Evolutionary conservation across 1,140 invertebrate species (phyloP), one percentile per base, ranked within the genome.

Genomic region (Augochlora pura): DNA sequence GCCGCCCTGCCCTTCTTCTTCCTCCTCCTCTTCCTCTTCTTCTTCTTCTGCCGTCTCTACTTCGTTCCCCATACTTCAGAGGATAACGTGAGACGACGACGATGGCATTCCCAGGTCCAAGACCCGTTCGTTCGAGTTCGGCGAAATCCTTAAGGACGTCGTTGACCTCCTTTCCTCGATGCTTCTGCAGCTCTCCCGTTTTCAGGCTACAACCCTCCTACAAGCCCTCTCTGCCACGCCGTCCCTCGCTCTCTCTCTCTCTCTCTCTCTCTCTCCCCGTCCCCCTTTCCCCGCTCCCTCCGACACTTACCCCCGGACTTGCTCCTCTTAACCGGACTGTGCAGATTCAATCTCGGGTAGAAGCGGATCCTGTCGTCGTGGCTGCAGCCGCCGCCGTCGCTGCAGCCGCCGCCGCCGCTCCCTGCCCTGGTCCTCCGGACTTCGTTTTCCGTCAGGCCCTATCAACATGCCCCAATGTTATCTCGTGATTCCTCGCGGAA

Each of bases 71-170:
- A 73, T 84, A 86, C 83, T 85, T 82, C 74, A 85, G 77, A 70
- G 85, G 84, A 90, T 89, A 89, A 88, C 85, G 87, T 70, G 75
- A 81, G 23, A 52, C 49, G 82, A 83, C 81, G 86, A 88, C 85
- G 89, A 87, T 85, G 80, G 85, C 73, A 87, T 84, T 83, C 84
- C 73, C 74, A 39, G 63, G 79, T 85, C 83, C 84, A 72, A 81
- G 83, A 87, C 85, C 81, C 88, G 85, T 87, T 89, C 85, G 86
- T 84, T 83, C 85, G 86, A 86, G 88, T 90, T 87, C 86, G 89
- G 89, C 88, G 89, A 90, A 88, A 91, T 88, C 89, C 87, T 91
- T 89, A 89, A 91, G 90, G 86, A 90, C 88, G 83, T 92, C 86
- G 88, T 91, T 91, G 91, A 92, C 90, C 91, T 90, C 87, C 71